These are phyloP conservation scores for Physella acuta DNA, from an alignment of 1,140 invertebrate genomes.

Conservation along the genomic window DNA sequence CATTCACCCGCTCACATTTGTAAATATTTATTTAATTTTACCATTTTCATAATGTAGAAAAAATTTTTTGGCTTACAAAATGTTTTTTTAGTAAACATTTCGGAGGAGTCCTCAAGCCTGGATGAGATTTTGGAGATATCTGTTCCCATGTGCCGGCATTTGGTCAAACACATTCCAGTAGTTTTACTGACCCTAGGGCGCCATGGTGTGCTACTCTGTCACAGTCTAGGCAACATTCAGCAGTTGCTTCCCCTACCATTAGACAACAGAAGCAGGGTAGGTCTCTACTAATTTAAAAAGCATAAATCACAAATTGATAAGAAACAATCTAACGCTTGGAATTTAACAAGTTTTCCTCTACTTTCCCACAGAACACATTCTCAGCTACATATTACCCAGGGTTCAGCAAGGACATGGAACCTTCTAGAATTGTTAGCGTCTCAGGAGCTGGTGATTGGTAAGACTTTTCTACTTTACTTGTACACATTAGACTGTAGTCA, in stretches of 20 bases:
- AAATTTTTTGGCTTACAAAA: not conserved
- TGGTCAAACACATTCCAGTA: slow-evolving; percentile 37
- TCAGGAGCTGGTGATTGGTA: slow-evolving; percentile 21
- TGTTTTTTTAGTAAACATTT: not conserved
- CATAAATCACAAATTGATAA: not conserved
- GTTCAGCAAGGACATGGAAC: not conserved
- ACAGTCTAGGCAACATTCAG: slow-evolving; percentile 7
- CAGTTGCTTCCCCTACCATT: not conserved
- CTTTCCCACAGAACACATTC: not conserved
- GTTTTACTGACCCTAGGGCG: slow-evolving; percentile 48
- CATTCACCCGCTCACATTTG: too few relatives aligned
- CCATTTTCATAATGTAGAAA: not conserved
- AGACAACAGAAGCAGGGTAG: too few relatives aligned
- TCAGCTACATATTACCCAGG: slow-evolving; percentile 6
- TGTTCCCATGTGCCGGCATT: slow-evolving; percentile 26
- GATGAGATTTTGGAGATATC: slow-evolving; percentile 34
- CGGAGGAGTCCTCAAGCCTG: slow-evolving; percentile 6
- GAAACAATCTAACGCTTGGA: not conserved
- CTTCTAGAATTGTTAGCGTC: slow-evolving; percentile 10
- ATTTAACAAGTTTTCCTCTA: not conserved
- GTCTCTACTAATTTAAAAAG: not conserved
- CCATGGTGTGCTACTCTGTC: slow-evolving; percentile 46
- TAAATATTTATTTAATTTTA: not conserved
- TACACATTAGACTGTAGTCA: too few relatives aligned
- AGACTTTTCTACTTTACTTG: not conserved